phyloP scores from a whole-genome alignment of 1,140 invertebrate species.

The Anastrepha ludens region DNA sequence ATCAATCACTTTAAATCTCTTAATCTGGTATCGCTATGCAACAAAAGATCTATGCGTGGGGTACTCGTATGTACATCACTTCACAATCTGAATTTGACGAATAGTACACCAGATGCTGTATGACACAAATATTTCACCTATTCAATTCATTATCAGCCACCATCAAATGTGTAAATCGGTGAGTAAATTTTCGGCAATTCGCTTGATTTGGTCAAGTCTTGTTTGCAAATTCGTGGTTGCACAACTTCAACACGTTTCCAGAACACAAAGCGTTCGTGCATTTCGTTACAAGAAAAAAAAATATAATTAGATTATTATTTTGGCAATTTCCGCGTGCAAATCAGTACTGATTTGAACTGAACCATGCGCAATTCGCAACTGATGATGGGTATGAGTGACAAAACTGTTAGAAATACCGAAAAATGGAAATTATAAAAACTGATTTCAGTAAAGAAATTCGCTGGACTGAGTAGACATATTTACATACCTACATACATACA shows the following conservation, averaged over 20 bases:
- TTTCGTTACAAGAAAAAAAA: slow-evolving; percentile 36
- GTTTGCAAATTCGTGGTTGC: background rate
- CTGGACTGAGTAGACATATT: background rate
- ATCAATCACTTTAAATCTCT: no score
- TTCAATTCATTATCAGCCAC: background rate
- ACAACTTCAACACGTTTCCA: background rate
- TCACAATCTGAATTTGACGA: no score
- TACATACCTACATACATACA: background rate
- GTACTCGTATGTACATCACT: no score
- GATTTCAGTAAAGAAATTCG: background rate
- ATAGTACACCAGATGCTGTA: no score
- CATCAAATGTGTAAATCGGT: background rate
- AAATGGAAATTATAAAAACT: background rate
- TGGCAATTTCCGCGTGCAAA: no score
- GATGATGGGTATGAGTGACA: background rate
- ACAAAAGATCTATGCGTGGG: no score
- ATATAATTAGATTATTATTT: background rate
- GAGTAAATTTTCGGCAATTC: background rate
- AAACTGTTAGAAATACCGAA: background rate
- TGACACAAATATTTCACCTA: no score
- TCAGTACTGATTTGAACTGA: background rate
- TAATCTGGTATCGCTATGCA: no score
- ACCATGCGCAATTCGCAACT: slow-evolving; percentile 6
- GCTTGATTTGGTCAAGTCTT: background rate
- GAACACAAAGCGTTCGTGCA: background rate